phyloP scores from a whole-genome alignment of 2,888 invertebrate species.

The Eilema depressum region DNA sequence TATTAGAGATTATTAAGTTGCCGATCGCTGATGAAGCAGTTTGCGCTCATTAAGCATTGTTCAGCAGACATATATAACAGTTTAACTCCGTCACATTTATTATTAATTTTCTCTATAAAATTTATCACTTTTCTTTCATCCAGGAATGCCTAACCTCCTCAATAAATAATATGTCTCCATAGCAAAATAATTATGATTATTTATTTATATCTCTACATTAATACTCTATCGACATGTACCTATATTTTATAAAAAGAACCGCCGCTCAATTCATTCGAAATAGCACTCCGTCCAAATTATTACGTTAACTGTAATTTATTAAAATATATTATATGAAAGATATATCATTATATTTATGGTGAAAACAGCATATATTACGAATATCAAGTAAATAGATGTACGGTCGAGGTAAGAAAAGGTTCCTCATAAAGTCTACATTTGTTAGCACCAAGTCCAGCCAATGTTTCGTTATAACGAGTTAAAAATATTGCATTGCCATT shows the following conservation, averaged over 20 bases:
- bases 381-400: background rate
- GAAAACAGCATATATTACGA: constrained; percentile 9
- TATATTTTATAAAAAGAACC: constrained; percentile 30
- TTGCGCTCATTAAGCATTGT: background rate
- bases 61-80: background rate
- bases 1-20: background rate
- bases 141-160: constrained; percentile 38
- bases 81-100: background rate
- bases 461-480: too few relatives aligned
- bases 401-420: too few relatives aligned
- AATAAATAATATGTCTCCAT: constrained; percentile 7
- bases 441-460: too few relatives aligned
- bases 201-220: constrained; percentile 44
- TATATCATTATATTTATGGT: constrained; percentile 42
- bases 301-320: constrained; percentile 61
- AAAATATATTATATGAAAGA: constrained; percentile 37
- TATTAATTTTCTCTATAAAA: background rate
- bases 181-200: constrained; percentile 26
- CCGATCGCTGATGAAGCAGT: background rate
- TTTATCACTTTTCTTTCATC: background rate
- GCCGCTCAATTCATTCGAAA: constrained; percentile 54
- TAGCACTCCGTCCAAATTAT: constrained; percentile 75
- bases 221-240: constrained; percentile 18
- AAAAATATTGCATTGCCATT: too few relatives aligned
- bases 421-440: too few relatives aligned